Conservation (phyloP, 1,140 invertebrate genomes). For the Drosophila albomicans region DNA sequence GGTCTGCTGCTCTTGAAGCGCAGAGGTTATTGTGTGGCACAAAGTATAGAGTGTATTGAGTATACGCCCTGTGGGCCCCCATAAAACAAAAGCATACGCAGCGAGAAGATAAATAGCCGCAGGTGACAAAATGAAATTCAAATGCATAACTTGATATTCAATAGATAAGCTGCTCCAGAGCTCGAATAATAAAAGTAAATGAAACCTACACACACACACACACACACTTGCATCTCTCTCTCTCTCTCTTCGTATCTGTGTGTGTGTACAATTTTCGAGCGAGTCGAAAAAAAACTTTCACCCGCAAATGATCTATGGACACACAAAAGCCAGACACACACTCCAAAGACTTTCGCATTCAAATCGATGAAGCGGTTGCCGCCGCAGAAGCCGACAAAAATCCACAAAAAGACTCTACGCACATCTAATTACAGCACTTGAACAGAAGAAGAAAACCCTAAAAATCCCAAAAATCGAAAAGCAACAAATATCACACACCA, state of each 20-base stretch:
- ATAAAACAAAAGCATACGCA: slow-evolving; percentile 35
- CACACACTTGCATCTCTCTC: slow-evolving; percentile 3
- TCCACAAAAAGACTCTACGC: slow-evolving; percentile 41
- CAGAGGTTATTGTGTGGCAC: slow-evolving; percentile 17
- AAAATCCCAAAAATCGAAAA: background rate
- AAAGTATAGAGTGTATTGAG: slow-evolving; percentile 9
- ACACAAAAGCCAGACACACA: slow-evolving; percentile 42
- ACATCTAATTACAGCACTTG: slow-evolving; percentile 76
- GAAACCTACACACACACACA: slow-evolving; percentile 53
- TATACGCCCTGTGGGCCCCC: slow-evolving; percentile 63
- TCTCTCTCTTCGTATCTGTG: background rate
- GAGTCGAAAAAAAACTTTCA: slow-evolving; percentile 69
- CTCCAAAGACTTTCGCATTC: slow-evolving; percentile 65
- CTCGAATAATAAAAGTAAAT: slow-evolving; percentile 74
- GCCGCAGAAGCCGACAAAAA: slow-evolving; percentile 15
- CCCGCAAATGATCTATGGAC: slow-evolving; percentile 74
- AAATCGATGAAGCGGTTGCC: slow-evolving; percentile 38
- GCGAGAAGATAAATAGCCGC: slow-evolving; percentile 65
- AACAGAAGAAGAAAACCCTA: slow-evolving; percentile 5
- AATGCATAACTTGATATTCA: slow-evolving; percentile 80
- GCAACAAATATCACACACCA: background rate
- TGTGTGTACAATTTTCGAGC: slow-evolving; percentile 41
- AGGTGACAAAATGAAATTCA: slow-evolving; percentile 76
- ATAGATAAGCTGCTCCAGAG: slow-evolving; percentile 71
- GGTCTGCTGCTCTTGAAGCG: slow-evolving; percentile 9